Conservation (phyloP, 2,888 invertebrate species). For the Cistogaster globosa region DNA sequence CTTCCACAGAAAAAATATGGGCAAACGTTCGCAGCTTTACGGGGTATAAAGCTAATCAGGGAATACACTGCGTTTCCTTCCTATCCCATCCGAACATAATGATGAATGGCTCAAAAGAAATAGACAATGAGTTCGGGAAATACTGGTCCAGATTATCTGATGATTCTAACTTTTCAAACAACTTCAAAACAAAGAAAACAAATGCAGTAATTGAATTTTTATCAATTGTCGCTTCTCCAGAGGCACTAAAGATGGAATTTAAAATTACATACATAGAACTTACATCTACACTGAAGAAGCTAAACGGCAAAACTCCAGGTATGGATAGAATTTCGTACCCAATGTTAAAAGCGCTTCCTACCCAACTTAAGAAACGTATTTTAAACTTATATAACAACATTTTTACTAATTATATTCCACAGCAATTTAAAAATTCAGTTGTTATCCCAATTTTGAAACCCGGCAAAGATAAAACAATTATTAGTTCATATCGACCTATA, state of each 20-base stretch:
- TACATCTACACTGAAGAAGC: constrained; percentile 4
- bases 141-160: no score
- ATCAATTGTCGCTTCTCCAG: neutral
- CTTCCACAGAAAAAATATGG: neutral
- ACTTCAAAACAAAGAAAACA: no score
- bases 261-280: constrained; percentile 17
- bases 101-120: no score
- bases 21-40: neutral
- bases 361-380: no score
- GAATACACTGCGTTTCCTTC: neutral
- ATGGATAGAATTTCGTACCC: constrained; percentile 57
- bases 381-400: constrained; percentile 15
- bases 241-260: neutral
- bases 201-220: no score
- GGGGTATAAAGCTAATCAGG: neutral
- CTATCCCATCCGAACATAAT: neutral
- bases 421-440: no score
- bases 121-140: no score
- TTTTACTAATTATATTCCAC: neutral
- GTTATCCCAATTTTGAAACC: no score
- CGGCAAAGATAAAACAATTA: neutral
- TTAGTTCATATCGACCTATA: constrained; percentile 62
- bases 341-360: constrained; percentile 11
- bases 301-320: constrained; percentile 51
- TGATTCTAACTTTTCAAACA: no score